Evolutionary conservation across 2,888 invertebrate genomes (phyloP).

Genomic region (Hemistola chrysoprasaria): DNA sequence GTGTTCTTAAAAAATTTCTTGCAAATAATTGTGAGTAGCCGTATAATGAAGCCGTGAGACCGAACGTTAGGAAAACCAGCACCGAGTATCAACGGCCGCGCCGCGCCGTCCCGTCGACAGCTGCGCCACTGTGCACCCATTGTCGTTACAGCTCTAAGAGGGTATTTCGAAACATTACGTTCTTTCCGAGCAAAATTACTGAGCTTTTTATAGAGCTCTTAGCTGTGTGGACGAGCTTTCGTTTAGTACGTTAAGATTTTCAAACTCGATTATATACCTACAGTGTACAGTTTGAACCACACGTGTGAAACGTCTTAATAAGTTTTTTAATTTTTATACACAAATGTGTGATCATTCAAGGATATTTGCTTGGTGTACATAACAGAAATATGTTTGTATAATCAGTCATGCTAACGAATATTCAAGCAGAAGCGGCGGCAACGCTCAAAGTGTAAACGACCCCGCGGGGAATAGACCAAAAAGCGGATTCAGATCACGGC

Average conservation of each 20-base stretch:
- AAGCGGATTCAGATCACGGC: conserved; percentile 74
- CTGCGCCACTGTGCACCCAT: conserved; percentile 37
- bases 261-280: too few relatives aligned
- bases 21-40: conserved; percentile 24
- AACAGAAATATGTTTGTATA: conserved; percentile 10
- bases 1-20: too few relatives aligned
- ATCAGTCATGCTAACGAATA: conserved; percentile 26
- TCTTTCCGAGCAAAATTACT: conserved; percentile 40
- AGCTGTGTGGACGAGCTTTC: conserved; percentile 16
- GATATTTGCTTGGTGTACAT: background rate
- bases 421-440: conserved; percentile 18
- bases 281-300: too few relatives aligned
- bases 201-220: conserved; percentile 31
- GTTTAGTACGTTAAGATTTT: conserved; percentile 5
- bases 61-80: conserved; percentile 63
- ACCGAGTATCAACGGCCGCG: conserved; percentile 18
- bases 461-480: conserved; percentile 43
- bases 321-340: too few relatives aligned
- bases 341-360: too few relatives aligned
- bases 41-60: conserved; percentile 72
- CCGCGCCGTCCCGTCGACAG: conserved; percentile 53
- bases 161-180: conserved; percentile 46
- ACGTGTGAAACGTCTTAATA: too few relatives aligned
- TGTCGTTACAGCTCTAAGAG: conserved; percentile 56
- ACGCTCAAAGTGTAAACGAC: conserved; percentile 29